Evolutionary conservation across 2,888 invertebrate species (phyloP), one percentile per base, ranked within the genome.

Genomic region (Leptopilina drosophilae): DNA sequence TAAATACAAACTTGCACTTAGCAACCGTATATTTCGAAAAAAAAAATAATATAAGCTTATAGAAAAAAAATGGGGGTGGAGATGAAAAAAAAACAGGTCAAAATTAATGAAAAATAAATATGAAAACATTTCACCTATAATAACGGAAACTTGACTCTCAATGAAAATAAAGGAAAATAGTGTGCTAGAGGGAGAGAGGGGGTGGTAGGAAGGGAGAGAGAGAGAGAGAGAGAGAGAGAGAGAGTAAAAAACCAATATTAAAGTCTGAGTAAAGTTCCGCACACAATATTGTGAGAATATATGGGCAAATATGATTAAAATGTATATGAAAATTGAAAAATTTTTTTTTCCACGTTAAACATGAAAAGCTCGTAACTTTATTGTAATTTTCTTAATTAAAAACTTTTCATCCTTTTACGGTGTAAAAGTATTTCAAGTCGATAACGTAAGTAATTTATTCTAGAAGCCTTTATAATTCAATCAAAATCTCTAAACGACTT

Each of bases 61-160:
- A 53, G 53, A 8, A 26, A 33, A 15, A 20, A 14, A 12, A 26
- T 53, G 20, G 26, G 12, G 14, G 46, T 15, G 2, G 59, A 49
- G 46, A 5, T 6, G 42, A 42, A 8, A 5, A 42, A 67, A 67
- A 67, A 15, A 20, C 15, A 67, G 12, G 15, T 49, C 12, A 20
- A 67, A 49, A 26, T 69, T 56, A 56, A 69, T 69, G 26, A 53
- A 14, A 69, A 69, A 14, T 26, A 69, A 69, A 69, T 56, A 69
- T 53, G 26, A 14, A 69, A 69, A 15, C 59, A n/a, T 59, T n/a
- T 59, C 59, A n/a, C 59, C 14, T 59, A 59, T 49, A 59, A 59
- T 59, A 59, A 42, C 42, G 56, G 33, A 56, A 56, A 56, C 56
- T 56, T 56, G 14, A 14, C 14, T 56, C 56, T 56, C 56, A 42